Evolutionary conservation across 1,140 invertebrate genomes (phyloP), one percentile per base, ranked within the genome.

Genomic region (Diorhabda carinulata): DNA sequence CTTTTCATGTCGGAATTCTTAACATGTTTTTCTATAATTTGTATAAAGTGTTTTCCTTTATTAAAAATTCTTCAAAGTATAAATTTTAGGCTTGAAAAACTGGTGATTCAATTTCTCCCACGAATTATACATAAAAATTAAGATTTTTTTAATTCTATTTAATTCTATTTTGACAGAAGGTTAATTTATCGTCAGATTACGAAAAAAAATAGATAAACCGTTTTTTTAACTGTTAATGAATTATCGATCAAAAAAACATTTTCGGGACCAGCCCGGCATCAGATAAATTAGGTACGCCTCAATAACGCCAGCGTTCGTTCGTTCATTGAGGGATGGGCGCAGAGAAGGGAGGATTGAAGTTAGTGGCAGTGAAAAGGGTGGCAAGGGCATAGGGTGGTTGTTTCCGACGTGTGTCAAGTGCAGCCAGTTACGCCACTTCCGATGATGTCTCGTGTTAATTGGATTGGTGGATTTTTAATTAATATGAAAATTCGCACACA

Each of bases 401-500:
- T 72, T 73, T 74, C 67, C 72, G 78, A 79, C 78, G 78, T 79
- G 76, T 78, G 78, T 79, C 78, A 79, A 77, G 77, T 78, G 76
- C 78, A 79, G 78, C 70, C 77, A 78, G 68, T 66, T 74, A 73
- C 73, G 74, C 74, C 77, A 74, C 71, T 76, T 73, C 77, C 74
- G 76, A 77, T 76, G 76, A 77, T 76, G 76, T 77, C 77, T 78
- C 71, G 70, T 78, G 74, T 76, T 80, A 80, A 80, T 80, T 80
- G 78, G 78, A 80, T 80, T 74, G 74, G 77, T 74, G 74, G 77
- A 77, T 78, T 80, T 80, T 80, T 80, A 80, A 80, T 80, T 80
- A 80, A 80, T 78, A 77, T 77, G 74, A 80, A 80, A 78, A 77
- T 79, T 77, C 72, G 72, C 73, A 72, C 74, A 63, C 43, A 68